Evolutionary conservation across 2,888 invertebrate genomes (phyloP).

Genomic region (Opisthograptis luteolata): DNA sequence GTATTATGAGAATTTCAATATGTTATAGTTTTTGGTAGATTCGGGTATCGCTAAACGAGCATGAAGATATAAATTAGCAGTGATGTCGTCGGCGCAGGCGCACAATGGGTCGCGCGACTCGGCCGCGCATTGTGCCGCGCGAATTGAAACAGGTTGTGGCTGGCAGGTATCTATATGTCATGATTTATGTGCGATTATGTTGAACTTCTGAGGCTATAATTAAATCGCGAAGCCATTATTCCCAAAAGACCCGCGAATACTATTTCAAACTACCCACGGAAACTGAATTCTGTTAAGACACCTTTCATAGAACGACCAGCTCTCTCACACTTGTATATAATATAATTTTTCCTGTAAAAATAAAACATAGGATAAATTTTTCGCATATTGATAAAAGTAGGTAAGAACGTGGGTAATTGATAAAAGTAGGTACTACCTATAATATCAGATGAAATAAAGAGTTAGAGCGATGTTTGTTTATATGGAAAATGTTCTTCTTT

Average conservation of each 20-base stretch:
- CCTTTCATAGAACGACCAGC: not conserved
- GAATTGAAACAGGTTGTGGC: conserved; percentile 82
- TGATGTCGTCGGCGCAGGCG: conserved; percentile 60
- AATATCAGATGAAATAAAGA: too few relatives aligned
- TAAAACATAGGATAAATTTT: too few relatives aligned
- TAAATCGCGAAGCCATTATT: conserved; percentile 77
- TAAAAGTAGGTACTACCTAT: too few relatives aligned
- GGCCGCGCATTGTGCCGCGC: conserved; percentile 68
- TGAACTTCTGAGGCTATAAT: conserved; percentile 74
- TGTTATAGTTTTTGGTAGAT: conserved; percentile 60
- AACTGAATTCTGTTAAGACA: conserved; percentile 28
- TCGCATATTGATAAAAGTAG: too few relatives aligned
- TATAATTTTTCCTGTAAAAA: not conserved
- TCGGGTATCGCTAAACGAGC: conserved; percentile 70
- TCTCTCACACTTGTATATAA: not conserved
- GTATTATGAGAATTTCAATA: conserved; percentile 64
- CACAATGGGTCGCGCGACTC: conserved; percentile 62
- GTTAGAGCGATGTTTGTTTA: not conserved
- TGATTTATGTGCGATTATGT: conserved; percentile 81
- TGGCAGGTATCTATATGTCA: conserved; percentile 78
- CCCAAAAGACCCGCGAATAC: conserved; percentile 66
- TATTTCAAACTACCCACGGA: conserved; percentile 62
- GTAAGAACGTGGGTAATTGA: too few relatives aligned
- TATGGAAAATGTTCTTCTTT: not conserved
- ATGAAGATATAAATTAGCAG: conserved; percentile 81